A percentile compares a stretch with the other conserved stretches of the same genome.
Evolutionary conservation across 2,888 invertebrate species (phyloP).

Genomic region (Leptodirus hochenwartii): DNA sequence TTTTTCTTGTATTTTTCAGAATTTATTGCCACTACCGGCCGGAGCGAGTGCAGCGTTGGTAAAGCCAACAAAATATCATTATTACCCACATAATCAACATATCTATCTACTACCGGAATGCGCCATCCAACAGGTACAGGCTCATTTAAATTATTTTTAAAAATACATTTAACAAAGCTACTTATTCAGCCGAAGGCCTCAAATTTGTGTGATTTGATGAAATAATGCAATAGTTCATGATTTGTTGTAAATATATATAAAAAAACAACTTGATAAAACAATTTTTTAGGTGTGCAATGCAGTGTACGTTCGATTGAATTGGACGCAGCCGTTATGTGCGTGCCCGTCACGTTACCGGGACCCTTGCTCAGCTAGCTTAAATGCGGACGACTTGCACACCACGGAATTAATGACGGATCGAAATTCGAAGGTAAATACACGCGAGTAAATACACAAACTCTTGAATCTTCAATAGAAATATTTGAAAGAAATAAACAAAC

Average conservation of each 20-base stretch:
- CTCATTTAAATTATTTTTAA: slow-evolving; percentile 6
- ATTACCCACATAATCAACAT: slow-evolving; percentile 86
- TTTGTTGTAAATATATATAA: too few species aligned
- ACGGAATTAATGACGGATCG: slow-evolving; percentile 76
- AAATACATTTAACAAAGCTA: slow-evolving; percentile 1
- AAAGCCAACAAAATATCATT: slow-evolving; percentile 84
- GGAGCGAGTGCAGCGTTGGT: slow-evolving; percentile 51
- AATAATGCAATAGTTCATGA: not conserved
- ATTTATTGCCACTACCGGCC: slow-evolving; percentile 42
- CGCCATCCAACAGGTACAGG: slow-evolving; percentile 80
- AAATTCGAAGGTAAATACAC: slow-evolving; percentile 28
- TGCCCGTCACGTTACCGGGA: slow-evolving; percentile 77
- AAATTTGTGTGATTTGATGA: not conserved
- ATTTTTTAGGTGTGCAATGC: slow-evolving; percentile 68
- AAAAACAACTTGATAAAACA: too few species aligned
- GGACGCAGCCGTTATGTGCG: slow-evolving; percentile 83
- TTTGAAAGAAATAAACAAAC: too few species aligned
- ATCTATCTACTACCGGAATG: slow-evolving; percentile 84
- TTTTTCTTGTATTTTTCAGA: slow-evolving; percentile 34
- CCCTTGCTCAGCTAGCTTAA: slow-evolving; percentile 79
- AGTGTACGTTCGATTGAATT: slow-evolving; percentile 79
- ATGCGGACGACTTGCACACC: slow-evolving; percentile 82
- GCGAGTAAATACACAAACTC: too few species aligned
- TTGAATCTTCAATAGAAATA: too few species aligned
- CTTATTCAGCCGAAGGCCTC: not conserved